Percentiles rank a stretch among this genome's conserved stretches.
These are phyloP conservation scores for Nasonia giraulti DNA, from an alignment of 1,140 invertebrate species.

Conservation along the genomic window DNA sequence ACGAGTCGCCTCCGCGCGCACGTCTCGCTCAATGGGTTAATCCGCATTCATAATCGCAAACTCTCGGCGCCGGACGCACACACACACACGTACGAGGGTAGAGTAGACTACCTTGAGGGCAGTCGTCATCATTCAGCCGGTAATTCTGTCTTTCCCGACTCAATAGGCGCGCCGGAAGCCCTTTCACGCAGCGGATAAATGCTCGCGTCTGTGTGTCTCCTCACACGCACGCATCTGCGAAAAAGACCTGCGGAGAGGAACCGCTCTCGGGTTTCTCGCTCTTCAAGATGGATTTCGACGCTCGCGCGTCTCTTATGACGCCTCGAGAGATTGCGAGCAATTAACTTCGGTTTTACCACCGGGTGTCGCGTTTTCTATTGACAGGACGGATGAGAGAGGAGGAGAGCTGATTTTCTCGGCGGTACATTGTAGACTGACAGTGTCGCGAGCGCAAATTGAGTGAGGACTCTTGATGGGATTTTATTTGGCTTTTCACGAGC, in stretches of 20 bases:
- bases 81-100: constrained; percentile 49
- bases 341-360: not conserved
- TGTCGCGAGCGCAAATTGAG: constrained; percentile 13
- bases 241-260: not conserved
- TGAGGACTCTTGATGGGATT: constrained; percentile 29
- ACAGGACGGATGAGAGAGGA: not conserved
- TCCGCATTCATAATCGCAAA: constrained; percentile 66
- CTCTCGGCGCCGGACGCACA: constrained; percentile 30
- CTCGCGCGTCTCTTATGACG: no score
- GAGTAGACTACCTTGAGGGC: constrained; percentile 50
- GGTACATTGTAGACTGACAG: not conserved
- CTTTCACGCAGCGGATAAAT: constrained; percentile 67
- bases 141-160: constrained; percentile 69
- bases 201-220: not conserved
- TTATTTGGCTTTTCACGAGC: constrained; percentile 27
- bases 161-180: constrained; percentile 66
- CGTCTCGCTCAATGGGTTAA: constrained; percentile 62
- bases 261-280: not conserved
- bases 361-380: constrained; percentile 7
- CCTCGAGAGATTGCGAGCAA: not conserved
- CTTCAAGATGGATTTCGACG: not conserved
- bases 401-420: not conserved
- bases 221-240: not conserved
- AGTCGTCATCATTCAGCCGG: constrained; percentile 58
- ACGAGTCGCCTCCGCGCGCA: no score